Conservation (phyloP, 2,113 vertebrate species). For the Cynoglossus semilaevis region DNA sequence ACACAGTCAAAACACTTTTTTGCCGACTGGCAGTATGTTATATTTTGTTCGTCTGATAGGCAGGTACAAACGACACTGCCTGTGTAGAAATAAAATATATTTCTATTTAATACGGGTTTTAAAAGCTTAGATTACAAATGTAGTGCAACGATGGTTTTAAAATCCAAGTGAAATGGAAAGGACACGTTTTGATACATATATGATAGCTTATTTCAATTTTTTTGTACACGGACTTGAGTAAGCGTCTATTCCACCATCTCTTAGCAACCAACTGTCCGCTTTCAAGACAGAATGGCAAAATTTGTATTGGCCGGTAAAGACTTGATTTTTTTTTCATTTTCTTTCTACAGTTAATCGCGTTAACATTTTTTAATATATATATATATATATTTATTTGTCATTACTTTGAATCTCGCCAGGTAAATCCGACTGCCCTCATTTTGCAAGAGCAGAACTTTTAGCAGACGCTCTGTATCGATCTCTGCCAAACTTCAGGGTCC, state of each 20-base stretch:
- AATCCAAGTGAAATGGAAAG: background rate
- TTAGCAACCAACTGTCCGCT: conserved; percentile 71
- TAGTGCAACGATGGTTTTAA: no score
- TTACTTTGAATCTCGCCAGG: conserved; percentile 66
- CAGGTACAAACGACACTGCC: no score
- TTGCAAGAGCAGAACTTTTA: conserved; percentile 87
- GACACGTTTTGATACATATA: background rate
- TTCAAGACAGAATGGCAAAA: conserved; percentile 68
- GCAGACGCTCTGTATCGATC: conserved; percentile 82
- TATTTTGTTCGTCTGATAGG: no score
- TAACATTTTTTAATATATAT: no score
- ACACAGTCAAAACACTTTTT: no score
- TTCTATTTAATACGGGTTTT: no score
- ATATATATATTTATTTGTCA: background rate
- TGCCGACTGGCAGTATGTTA: no score
- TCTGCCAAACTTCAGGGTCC: conserved; percentile 83
- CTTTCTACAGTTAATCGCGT: no score
- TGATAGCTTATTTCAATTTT: background rate
- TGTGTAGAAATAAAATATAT: no score
- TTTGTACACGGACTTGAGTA: conserved; percentile 15
- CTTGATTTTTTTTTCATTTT: conserved; percentile 13
- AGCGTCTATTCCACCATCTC: conserved; percentile 24
- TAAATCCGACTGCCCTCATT: conserved; percentile 84
- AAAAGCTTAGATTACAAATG: no score
- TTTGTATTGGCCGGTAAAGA: conserved; percentile 78